Base-by-base conservation (phyloP, 2,888 invertebrate species). In the Byasa hedistus region DNA sequence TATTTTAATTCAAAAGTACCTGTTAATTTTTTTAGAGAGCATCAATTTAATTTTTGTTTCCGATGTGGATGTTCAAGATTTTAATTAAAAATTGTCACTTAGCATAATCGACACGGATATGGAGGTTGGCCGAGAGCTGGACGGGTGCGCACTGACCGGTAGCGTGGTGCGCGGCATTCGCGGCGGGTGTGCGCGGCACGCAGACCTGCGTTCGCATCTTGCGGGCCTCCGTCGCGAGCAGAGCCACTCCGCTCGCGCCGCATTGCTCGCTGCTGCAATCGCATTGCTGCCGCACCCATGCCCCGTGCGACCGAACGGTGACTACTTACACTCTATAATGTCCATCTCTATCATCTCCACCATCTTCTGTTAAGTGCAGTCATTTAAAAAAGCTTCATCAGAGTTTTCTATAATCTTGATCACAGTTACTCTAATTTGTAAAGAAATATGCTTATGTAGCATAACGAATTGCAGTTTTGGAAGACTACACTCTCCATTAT, bases 101-200 rank as follows among this genome's bases (percentile, higher is more conserved):
- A 94, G 94, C 73, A 94, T 95, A 77, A 93, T 95, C 73, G 95
- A 95, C 84, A 95, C 95, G 21, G 95, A 96, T 81, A 92, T 95
- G 77, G 95, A 95, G 76, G 80, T 91, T 39, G 92, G 93, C 27
- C 81, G 87, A 15, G 91, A 92, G 70, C 73, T 92, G 62, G 86
- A 70, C 24, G 80, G 76, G 72, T 95, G 95, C 76, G 84, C 81
- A 51, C 84, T 94, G 75, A 84, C 75, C 70, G 73, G 74, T 5
- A 86, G 81, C 3, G 65, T 73, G 0, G 73, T 90, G n/a, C 79
- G 89, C 7, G 90, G 91, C 61, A 82, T 89, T 80, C 75, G 78
- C 57, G 83, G 80, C 3, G 85, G 77, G 0, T 89, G 85, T 66
- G 74, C 79, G 17, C 72, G 81, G 0, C 90, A 89, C 52, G 92